Percentiles rank a stretch among this genome's conserved stretches.
Evolutionary conservation across 2,797 vertebrate species (phyloP).

Genomic region (Parauchenoglanis ngamensis): DNA sequence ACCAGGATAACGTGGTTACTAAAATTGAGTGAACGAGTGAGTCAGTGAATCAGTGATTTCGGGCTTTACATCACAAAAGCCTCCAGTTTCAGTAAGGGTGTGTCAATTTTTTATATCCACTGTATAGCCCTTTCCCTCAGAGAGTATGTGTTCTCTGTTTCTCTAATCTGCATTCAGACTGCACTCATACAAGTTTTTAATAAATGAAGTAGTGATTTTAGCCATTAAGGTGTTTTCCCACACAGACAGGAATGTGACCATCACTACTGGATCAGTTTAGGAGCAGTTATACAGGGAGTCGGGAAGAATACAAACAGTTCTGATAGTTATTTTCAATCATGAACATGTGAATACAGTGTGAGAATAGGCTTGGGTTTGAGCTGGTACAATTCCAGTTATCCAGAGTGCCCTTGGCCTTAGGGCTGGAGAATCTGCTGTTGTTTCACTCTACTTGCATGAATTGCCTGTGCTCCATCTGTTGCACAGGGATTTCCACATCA

Average conservation of each 20-base stretch:
- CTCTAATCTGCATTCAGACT: slow-evolving; percentile 34
- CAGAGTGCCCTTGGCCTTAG: slow-evolving; percentile 60
- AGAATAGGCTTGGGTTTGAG: slow-evolving; percentile 60
- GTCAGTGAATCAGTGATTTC: background rate
- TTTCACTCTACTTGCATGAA: slow-evolving; percentile 66
- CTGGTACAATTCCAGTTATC: slow-evolving; percentile 71
- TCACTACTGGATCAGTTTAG: background rate
- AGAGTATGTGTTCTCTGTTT: slow-evolving; percentile 30
- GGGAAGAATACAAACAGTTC: background rate
- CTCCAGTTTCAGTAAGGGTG: background rate
- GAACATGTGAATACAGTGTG: background rate
- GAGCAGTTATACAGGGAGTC: background rate
- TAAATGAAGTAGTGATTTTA: background rate
- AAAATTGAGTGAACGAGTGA: background rate
- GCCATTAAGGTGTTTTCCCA: background rate
- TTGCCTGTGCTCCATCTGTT: slow-evolving; percentile 67
- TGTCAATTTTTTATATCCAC: background rate
- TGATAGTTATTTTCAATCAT: background rate
- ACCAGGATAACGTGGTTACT: background rate
- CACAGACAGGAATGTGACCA: background rate
- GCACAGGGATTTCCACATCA: slow-evolving; percentile 21
- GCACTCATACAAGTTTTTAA: background rate
- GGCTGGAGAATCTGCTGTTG: slow-evolving; percentile 67
- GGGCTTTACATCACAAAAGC: background rate
- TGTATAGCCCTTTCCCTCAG: background rate